Evolutionary conservation across 2,113 vertebrate genomes (phyloP), one percentile per base, ranked within the genome.

Genomic region (Craseonycteris thonglongyai): DNA sequence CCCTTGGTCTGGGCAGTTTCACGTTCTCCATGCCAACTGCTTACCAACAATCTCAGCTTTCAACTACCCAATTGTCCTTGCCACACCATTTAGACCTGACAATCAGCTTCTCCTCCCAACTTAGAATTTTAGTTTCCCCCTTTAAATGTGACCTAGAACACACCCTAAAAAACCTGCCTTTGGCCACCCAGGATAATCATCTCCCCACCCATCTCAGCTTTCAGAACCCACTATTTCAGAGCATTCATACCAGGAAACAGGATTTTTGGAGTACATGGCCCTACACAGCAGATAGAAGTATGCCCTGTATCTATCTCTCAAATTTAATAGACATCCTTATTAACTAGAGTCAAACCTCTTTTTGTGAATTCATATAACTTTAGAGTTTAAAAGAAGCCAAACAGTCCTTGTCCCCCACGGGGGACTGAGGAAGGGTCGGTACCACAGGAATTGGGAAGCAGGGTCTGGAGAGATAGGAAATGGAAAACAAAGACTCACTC

Each of bases 311-410:
- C 26, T 63, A 78, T 47, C 49, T 47, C 33, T 69, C 38, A 40
- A 49, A 92, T 93, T 93, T 76, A 72, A 42, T 45, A 85, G 49
- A 89, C 71, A 56, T 63, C 8, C 81, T 93, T 79, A 42, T 78
- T 86, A 93, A 86, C 22, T 74, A 85, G 91, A 89, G 24, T 38
- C 56, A 89, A 89, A 54, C 81, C 35, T 81, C 47, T 95, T 95
- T 91, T 89, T 38, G 61, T 91, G 38, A 65, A 71, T 49, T 42
- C 35, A n/a, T 35, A 82, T 82, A 78, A 45, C 87, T 83, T 78
- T 18, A 93, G 58, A 51, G 42, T 3, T 83, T 91, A 74, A 81
- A 95, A 88, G 15, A 75, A 78, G 30, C 35, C 76, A 86, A 66
- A 56, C 3, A 49, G 56, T 74, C 24, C 54, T 93, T 93, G 56